Evolutionary conservation across 2,113 vertebrate genomes (phyloP).

Genomic region (Peucedramus taeniatus): DNA sequence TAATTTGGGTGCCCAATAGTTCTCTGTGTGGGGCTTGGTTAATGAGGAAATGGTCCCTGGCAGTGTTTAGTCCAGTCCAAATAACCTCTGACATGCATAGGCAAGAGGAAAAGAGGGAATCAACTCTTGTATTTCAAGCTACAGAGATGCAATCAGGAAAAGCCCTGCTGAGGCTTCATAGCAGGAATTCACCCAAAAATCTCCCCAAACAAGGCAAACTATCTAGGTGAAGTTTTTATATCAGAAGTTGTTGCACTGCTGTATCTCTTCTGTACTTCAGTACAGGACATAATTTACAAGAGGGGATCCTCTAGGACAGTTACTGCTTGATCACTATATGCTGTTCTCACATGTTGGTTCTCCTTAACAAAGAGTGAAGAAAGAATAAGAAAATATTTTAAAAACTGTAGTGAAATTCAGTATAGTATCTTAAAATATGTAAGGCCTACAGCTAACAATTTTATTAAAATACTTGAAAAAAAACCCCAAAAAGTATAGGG

Average conservation of each 20-base stretch:
- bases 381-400: background rate
- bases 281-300: background rate
- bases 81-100: background rate
- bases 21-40: background rate
- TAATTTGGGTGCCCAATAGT: background rate
- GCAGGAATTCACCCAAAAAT: background rate
- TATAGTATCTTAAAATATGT: background rate
- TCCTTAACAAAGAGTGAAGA: background rate
- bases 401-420: background rate
- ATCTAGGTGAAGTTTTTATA: background rate
- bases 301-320: background rate
- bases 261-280: background rate
- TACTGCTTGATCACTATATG: background rate
- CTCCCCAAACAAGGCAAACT: background rate
- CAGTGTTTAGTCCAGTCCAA: background rate
- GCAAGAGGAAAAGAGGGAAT: background rate
- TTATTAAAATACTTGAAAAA: background rate
- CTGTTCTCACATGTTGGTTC: background rate
- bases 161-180: background rate
- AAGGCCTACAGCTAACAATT: background rate
- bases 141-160: background rate
- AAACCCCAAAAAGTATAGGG: accelerated
- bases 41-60: background rate
- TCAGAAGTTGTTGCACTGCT: background rate
- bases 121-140: background rate